Base-by-base conservation (phyloP, 30 jellyfish, hydroid and myxozoan genomes). In the Morbakka virulenta region DNA sequence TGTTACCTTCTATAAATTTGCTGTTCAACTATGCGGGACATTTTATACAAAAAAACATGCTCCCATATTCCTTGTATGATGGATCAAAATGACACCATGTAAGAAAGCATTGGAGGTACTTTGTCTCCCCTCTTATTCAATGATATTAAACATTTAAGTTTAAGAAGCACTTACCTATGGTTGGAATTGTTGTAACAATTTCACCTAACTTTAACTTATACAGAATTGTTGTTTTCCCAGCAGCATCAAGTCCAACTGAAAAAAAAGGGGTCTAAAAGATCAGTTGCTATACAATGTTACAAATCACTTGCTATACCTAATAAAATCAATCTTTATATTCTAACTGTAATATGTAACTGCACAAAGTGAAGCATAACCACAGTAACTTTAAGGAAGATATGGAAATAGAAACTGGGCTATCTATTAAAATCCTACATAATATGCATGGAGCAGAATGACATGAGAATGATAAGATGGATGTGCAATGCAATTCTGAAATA, bases 171-270 rank as follows among this genome's bases (percentile, higher is more conserved):
- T 29, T 68, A 94, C 99, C 99, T 2, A 94, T 94, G 1, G 99
- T 94, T 13, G 99, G 99, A 50, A 94, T 94, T 13, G 99, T 94
- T n/a, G 99, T 87, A 12, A 87, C 97, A 20, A 87, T 84, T 76
- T 94, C 97, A 28, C 97, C 97, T 34, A 94, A 85, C 61, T 94
- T 94, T 64, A 94, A 71, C 69, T 94, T 87, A 83, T 94, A 94
- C 76, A 94, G 80, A 64, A 94, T 94, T 30, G 99, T 94, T 3
- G 99, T 94, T 77, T 94, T 94, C 34, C 99, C 99, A 33, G 99
- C 99, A 28, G 97, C 97, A 67, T 94, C 99, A 81, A 94, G 70
- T 4, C 99, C 99, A 32, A 94, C 97, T n/a, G n/a, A n/a, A n/a
- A n/a, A n/a, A 57, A 57, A 22, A 6, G 71, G 17, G 6, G 71